A percentile compares a stretch with the other conserved stretches of the same genome.
These are phyloP conservation scores for Eumacrocentrus americanus DNA, from an alignment of 2,888 invertebrate genomes.

Conservation along the genomic window DNA sequence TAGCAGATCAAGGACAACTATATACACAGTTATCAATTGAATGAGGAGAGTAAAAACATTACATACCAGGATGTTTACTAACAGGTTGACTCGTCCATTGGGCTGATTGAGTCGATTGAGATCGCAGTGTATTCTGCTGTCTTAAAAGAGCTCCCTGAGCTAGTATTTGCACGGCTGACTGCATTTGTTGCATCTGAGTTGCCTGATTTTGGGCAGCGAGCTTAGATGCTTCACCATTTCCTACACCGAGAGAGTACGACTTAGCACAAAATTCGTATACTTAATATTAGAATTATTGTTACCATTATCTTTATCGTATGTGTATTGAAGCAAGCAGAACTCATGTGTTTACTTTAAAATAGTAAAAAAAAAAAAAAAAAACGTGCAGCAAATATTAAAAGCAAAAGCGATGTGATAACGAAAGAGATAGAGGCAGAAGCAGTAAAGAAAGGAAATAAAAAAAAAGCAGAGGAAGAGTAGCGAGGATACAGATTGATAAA, in stretches of 20 bases:
- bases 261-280: background rate
- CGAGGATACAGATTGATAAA: constrained; percentile 29
- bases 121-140: constrained; percentile 43
- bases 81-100: constrained; percentile 53
- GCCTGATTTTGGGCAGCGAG: constrained; percentile 51
- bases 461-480: constrained; percentile 26
- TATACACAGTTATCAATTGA: background rate
- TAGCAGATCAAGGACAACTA: no score
- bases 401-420: constrained; percentile 8
- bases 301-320: constrained; percentile 1
- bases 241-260: constrained; percentile 40
- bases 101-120: constrained; percentile 42
- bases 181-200: constrained; percentile 55
- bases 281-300: background rate
- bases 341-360: no score
- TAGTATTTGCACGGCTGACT: constrained; percentile 51
- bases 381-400: constrained; percentile 23
- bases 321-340: background rate
- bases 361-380: constrained; percentile 1
- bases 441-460: constrained; percentile 18
- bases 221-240: constrained; percentile 54
- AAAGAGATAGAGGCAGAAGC: background rate
- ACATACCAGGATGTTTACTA: constrained; percentile 57
- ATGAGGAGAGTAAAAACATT: no score
- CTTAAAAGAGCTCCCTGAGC: constrained; percentile 55